Percentiles rank a stretch among this genome's conserved stretches.
Conservation (phyloP, 2,113 vertebrate species). For the Circaetus cinerascens region DNA sequence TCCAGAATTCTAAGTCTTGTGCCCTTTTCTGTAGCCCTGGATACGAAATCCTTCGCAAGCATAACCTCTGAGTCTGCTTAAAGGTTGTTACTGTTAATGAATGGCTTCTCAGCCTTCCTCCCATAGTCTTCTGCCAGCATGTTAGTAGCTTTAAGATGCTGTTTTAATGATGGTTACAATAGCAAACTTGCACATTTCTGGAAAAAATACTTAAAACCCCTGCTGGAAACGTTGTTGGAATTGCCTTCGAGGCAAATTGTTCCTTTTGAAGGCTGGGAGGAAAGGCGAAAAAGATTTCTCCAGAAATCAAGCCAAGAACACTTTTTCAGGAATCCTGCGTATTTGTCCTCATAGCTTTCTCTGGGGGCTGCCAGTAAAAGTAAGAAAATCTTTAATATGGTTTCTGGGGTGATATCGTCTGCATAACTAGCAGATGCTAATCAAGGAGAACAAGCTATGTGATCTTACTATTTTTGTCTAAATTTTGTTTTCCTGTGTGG, state of each 20-base stretch:
- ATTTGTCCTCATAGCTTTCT: background rate
- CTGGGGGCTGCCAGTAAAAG: background rate
- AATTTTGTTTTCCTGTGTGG: background rate
- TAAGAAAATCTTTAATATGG: background rate
- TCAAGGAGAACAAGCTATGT: background rate
- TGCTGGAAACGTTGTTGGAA: slow-evolving; percentile 3
- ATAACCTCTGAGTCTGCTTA: background rate
- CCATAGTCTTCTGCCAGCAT: background rate
- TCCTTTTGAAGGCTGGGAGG: slow-evolving; percentile 10
- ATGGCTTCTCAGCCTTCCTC: background rate
- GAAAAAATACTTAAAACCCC: background rate
- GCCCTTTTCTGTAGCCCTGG: background rate
- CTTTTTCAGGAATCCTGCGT: background rate
- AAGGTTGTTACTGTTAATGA: background rate
- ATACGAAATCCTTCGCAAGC: background rate
- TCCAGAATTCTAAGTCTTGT: background rate
- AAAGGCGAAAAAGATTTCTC: background rate
- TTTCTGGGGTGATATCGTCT: background rate
- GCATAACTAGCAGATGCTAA: background rate
- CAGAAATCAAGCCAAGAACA: slow-evolving; percentile 32
- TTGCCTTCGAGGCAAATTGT: slow-evolving; percentile 18
- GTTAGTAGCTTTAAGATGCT: background rate
- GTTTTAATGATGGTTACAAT: background rate
- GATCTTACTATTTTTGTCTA: background rate
- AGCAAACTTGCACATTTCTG: background rate